Conservation (phyloP, 1,140 invertebrate species). For the Orussus abietinus region DNA sequence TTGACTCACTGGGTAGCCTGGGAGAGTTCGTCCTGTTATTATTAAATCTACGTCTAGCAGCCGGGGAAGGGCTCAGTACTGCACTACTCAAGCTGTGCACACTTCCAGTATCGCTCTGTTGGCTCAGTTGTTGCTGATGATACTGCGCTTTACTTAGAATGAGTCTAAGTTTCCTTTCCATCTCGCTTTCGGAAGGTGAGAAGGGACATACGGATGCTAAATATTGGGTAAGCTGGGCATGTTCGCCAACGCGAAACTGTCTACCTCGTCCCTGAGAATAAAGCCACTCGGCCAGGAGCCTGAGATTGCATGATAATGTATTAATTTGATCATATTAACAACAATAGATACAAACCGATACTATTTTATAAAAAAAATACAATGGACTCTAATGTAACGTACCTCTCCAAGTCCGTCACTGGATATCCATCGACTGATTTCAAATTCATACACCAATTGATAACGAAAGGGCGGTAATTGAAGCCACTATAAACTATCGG, state of each 20-base stretch:
- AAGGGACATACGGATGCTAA: constrained; percentile 73
- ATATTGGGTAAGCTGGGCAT: constrained; percentile 77
- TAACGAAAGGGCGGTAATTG: constrained; percentile 87
- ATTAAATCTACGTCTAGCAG: constrained; percentile 42
- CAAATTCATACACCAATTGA: constrained; percentile 89
- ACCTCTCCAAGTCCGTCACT: constrained; percentile 87
- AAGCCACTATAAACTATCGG: constrained; percentile 65
- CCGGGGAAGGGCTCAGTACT: constrained; percentile 48
- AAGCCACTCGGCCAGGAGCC: constrained; percentile 91
- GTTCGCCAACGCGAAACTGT: constrained; percentile 81
- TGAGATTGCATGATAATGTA: constrained; percentile 43
- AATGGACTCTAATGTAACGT: too few species aligned
- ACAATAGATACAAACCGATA: too few species aligned
- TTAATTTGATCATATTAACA: constrained; percentile 7
- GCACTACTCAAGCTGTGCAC: constrained; percentile 49
- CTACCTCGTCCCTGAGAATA: constrained; percentile 88
- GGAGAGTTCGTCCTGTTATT: constrained; percentile 56
- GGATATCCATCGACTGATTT: constrained; percentile 84
- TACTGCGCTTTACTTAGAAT: constrained; percentile 87
- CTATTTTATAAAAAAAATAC: too few species aligned
- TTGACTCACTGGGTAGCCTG: constrained; percentile 59
- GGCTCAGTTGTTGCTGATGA: constrained; percentile 77
- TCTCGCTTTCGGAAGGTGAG: constrained; percentile 73
- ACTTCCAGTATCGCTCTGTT: constrained; percentile 56
- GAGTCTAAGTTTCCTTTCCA: constrained; percentile 78